Base-by-base conservation (phyloP, 2,113 vertebrate genomes). In the Hyla sarda region DNA sequence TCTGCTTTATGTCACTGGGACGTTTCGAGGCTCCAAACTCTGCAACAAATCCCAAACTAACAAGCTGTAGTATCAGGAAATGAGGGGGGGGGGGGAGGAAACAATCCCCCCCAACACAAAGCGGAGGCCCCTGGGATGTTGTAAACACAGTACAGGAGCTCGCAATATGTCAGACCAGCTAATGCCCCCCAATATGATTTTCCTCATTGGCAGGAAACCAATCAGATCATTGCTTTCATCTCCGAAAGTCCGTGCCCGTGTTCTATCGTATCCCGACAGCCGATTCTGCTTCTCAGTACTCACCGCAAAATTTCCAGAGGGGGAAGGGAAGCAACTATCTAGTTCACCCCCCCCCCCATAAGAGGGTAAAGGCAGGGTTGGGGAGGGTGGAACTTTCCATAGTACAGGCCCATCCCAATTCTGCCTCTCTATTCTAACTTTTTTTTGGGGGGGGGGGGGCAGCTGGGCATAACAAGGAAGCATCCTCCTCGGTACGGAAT, bases 1-100 rank as follows among this genome's bases (percentile, higher is more conserved):
- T 84, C 82, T 84, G 82, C 72, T 75, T 65, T 92, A 90, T 92
- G 83, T 89, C 91, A 19, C 88, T 86, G 88, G 90, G 90, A 92
- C 92, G 92, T 92, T 92, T 81, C 85, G 0, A 48, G 0, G 79
- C 56, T 56, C 5, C 65, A 86, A 90, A 88, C 89, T 90, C 69
- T 73, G 87, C 5, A 82, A 5, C 30, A 0, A 72, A 77, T 56
- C 88, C 74, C 11, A 0, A 83, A 2, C 12, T 9, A 13, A 6
- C 4, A 80, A 52, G 28, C 52, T 65, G 54, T 75, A 34, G 23
- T 5, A n/a, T 81, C 67, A 13, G 32, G 87, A 56, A 77, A 1
- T 3, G 81, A 21, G 3, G 1, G 47, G 13, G 67, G 10, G 17
- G 84, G 23, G 48, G 69, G 23, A 25, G 30, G 50, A 28, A 84